Conservation (phyloP, 2,797 vertebrate genomes). For the Rhincodon typus region DNA sequence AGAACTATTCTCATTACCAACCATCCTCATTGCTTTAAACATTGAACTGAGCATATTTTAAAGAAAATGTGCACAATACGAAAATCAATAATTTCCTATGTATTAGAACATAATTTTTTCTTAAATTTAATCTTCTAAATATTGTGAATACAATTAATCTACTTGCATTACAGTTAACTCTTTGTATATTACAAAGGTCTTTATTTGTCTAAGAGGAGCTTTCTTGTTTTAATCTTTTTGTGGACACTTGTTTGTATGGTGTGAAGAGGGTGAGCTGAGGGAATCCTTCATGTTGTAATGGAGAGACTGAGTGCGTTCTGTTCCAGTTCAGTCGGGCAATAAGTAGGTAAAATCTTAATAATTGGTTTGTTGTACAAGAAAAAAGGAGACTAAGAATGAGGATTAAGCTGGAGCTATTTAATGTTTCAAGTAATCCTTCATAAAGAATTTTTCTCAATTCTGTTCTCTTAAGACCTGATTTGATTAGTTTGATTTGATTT, state of each 20-base stretch:
- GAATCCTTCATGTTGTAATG: background rate
- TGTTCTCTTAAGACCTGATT: too few relatives aligned
- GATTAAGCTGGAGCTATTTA: background rate
- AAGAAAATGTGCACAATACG: conserved; percentile 4
- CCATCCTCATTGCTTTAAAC: background rate
- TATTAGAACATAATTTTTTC: background rate
- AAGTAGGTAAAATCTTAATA: background rate
- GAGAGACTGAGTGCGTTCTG: background rate
- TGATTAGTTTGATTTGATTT: too few relatives aligned
- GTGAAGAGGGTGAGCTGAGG: too few relatives aligned
- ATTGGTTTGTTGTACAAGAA: background rate
- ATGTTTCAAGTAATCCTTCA: background rate
- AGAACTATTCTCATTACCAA: background rate
- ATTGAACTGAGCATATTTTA: background rate
- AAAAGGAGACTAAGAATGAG: background rate
- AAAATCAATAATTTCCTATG: too few relatives aligned
- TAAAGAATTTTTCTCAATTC: background rate
- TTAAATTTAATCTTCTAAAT: background rate
- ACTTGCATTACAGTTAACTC: background rate
- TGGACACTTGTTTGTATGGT: background rate
- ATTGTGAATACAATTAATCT: background rate
- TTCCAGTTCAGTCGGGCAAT: background rate
- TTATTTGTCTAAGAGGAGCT: background rate
- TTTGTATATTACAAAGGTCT: background rate
- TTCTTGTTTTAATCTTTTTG: background rate